A percentile compares a stretch with the other conserved stretches of the same genome.
Evolutionary conservation across 2,888 invertebrate species (phyloP).

Genomic region (Xylota segnis): DNA sequence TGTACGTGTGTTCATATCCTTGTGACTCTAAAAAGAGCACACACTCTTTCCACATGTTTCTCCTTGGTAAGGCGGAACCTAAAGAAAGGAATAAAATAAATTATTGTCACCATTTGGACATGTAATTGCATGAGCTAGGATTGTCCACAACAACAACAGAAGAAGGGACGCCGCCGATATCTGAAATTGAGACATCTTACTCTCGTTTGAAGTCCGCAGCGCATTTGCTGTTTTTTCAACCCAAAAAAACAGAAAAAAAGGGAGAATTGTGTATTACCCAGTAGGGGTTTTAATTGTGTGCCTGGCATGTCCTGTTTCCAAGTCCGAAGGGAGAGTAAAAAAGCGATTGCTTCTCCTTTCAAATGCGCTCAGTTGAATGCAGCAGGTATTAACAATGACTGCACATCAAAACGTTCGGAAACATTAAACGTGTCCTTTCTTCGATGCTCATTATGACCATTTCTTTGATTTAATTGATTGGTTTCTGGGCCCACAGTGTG

Average conservation of each 20-base stretch:
- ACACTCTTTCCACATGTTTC: conserved; percentile 70
- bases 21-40: conserved; percentile 67
- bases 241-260: conserved; percentile 38
- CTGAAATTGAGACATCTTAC: conserved; percentile 73
- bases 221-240: conserved; percentile 57
- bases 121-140: conserved; percentile 73
- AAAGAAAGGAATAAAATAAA: conserved; percentile 68
- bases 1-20: conserved; percentile 38
- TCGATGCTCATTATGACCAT: conserved; percentile 72
- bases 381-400: conserved; percentile 71
- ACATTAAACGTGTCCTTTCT: conserved; percentile 77
- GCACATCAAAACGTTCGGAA: conserved; percentile 76
- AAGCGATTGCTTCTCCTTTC: conserved; percentile 49
- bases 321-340: conserved; percentile 60
- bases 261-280: conserved; percentile 61
- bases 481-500: conserved; percentile 41
- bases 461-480: conserved; percentile 75
- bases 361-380: conserved; percentile 66
- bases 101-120: conserved; percentile 77
- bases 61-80: conserved; percentile 59
- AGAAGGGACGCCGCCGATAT: conserved; percentile 71
- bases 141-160: conserved; percentile 72
- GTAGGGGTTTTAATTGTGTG: conserved; percentile 76
- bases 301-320: conserved; percentile 65
- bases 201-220: conserved; percentile 72